Percentiles rank a stretch among this genome's conserved stretches.
Conservation (phyloP, 2,888 invertebrate species). For the Nomada goodeniana region DNA sequence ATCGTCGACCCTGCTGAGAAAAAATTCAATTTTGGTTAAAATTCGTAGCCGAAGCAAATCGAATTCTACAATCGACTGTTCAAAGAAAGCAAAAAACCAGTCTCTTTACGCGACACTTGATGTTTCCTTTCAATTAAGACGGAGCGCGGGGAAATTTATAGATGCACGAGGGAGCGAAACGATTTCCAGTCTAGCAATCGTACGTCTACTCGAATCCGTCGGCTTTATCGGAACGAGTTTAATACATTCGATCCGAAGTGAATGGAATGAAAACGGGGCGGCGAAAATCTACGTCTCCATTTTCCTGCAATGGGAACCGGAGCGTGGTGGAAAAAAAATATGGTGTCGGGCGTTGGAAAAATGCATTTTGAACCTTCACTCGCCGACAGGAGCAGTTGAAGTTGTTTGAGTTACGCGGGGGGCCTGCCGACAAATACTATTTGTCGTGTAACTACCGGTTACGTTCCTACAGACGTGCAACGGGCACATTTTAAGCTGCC, state of each 20-base stretch:
- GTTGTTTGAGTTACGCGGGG: constrained; percentile 30
- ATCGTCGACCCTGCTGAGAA: background rate
- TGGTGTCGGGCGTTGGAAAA: constrained; percentile 6
- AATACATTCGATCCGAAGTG: constrained; percentile 10
- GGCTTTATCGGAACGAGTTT: constrained; percentile 3
- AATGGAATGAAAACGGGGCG: background rate
- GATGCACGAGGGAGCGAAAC: background rate
- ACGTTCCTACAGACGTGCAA: constrained; percentile 1
- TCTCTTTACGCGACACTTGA: background rate
- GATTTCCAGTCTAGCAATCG: background rate
- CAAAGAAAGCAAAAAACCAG: background rate
- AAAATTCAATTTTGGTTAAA: background rate
- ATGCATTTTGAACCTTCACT: constrained; percentile 18
- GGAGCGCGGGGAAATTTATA: background rate
- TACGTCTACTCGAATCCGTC: background rate
- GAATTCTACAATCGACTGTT: background rate
- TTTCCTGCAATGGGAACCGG: background rate
- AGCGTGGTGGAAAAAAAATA: constrained; percentile 15
- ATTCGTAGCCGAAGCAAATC: background rate
- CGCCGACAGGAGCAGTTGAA: constrained; percentile 7
- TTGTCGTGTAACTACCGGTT: constrained; percentile 37
- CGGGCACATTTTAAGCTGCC: constrained; percentile 15
- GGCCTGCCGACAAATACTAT: constrained; percentile 39
- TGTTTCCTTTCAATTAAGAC: background rate
- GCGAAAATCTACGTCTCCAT: constrained; percentile 16